These are phyloP conservation scores for Philaenus spumarius DNA, from an alignment of 1,140 invertebrate species.

Conservation along the genomic window DNA sequence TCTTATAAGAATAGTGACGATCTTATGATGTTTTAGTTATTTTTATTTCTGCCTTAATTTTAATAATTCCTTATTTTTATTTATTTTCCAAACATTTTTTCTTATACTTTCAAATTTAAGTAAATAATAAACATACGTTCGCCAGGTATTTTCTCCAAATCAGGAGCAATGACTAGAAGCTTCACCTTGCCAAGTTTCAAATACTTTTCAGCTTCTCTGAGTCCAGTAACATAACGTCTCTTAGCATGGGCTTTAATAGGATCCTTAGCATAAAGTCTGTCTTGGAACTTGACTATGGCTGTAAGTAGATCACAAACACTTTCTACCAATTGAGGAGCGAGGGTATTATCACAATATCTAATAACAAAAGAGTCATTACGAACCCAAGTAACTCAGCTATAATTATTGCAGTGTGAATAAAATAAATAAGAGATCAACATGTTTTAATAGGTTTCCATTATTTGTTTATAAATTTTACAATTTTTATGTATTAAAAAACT, in stretches of 20 bases:
- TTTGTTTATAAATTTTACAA: too few species aligned
- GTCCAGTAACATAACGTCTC: conserved; percentile 49
- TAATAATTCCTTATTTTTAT: background rate
- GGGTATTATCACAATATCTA: conserved; percentile 12
- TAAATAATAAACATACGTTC: background rate
- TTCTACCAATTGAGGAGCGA: background rate
- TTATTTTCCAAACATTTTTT: background rate
- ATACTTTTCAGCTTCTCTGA: conserved; percentile 50
- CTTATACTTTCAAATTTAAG: background rate
- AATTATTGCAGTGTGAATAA: too few species aligned
- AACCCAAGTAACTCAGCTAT: too few species aligned
- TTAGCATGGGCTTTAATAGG: conserved; percentile 49
- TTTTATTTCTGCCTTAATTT: background rate
- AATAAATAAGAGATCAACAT: too few species aligned
- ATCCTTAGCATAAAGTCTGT: conserved; percentile 49
- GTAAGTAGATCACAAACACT: conserved; percentile 38
- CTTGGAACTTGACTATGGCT: conserved; percentile 44
- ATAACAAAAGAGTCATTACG: too few species aligned
- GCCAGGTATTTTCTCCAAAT: conserved; percentile 35
- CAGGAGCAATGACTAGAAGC: conserved; percentile 51
- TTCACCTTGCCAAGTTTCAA: conserved; percentile 50
- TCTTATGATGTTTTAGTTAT: too few species aligned
- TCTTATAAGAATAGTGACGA: background rate
- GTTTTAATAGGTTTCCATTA: too few species aligned
- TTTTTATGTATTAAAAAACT: too few species aligned